phyloP scores from a whole-genome alignment of 2,888 invertebrate species.

The Mimumesa dahlbomi region DNA sequence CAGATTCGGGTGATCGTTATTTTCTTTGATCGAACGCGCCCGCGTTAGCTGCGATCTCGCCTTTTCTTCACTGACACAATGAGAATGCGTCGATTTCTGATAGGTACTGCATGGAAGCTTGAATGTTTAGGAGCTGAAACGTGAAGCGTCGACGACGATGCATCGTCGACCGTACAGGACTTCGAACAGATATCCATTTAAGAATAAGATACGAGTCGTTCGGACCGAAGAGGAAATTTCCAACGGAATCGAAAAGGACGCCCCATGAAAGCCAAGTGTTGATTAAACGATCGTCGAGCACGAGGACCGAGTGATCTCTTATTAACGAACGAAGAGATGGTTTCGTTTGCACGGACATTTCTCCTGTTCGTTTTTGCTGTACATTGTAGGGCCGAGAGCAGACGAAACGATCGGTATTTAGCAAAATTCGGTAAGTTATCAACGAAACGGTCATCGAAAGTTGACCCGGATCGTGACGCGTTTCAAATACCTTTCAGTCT shows the following conservation, averaged over 20 bases:
- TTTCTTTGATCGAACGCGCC: too few relatives aligned
- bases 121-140: too few relatives aligned
- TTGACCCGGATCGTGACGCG: background rate
- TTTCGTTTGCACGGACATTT: slow-evolving; percentile 38
- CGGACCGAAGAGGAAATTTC: background rate
- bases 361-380: slow-evolving; percentile 43
- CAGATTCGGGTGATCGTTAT: too few relatives aligned
- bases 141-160: slow-evolving; percentile 2
- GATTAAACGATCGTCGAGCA: slow-evolving; percentile 2
- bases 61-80: too few relatives aligned
- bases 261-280: background rate
- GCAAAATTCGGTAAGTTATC: slow-evolving; percentile 63
- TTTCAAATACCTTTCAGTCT: background rate
- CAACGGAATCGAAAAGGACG: background rate
- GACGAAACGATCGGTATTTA: slow-evolving; percentile 73
- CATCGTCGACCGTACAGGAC: background rate
- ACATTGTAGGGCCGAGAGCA: slow-evolving; percentile 29
- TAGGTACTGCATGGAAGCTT: too few relatives aligned
- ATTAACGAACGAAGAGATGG: slow-evolving; percentile 43
- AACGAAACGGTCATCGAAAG: background rate
- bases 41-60: too few relatives aligned
- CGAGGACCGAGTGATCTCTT: slow-evolving; percentile 19
- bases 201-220: too few relatives aligned
- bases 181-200: background rate
- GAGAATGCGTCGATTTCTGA: too few relatives aligned